Base-by-base conservation (phyloP, 2,113 vertebrate species). In the Poicephalus gulielmi region DNA sequence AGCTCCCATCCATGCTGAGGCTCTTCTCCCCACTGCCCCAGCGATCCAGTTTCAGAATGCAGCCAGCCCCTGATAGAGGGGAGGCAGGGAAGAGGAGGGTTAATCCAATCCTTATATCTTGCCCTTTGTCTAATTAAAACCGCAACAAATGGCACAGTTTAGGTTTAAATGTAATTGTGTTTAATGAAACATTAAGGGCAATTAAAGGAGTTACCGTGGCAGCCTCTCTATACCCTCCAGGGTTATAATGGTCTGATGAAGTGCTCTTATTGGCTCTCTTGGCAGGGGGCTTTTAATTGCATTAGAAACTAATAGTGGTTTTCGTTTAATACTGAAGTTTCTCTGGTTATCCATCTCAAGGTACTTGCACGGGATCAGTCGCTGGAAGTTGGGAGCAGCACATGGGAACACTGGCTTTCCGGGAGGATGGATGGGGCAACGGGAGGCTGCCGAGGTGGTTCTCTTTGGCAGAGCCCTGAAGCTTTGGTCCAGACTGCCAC, bases 141-240 rank as follows among this genome's bases (percentile, higher is more conserved):
- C 97, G 97, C 97, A 97, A 98, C 96, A 97, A 98, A 97, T 97
- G 97, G 95, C 94, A 93, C 96, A 95, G 95, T 97, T 97, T 97
- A 98, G 94, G 96, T 96, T 97, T 95, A 97, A 96, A 97, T 97
- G 97, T 98, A 97, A 98, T 98, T 97, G 97, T 97, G 96, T 97
- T 97, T 97, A 98, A 97, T 98, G 97, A 97, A 97, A 98, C 96
- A 97, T 98, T 97, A 97, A 97, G 97, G 96, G 95, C 97, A 97
- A 98, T 97, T 97, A 97, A 97, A 97, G 95, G 91, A 96, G 95
- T 86, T 95, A 96, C 95, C 50, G 95, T 95, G 93, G 94, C 96
- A 96, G 96, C 96, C 90, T 97, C 88, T 96, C 91, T 93, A 47
- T 94, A 96, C 96, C 96, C 97, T 97, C 97, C 92, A 96, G 91